Evolutionary conservation across 2,797 vertebrate genomes (phyloP), one percentile per base, ranked within the genome.

Genomic region (Pangasius larnaudii): DNA sequence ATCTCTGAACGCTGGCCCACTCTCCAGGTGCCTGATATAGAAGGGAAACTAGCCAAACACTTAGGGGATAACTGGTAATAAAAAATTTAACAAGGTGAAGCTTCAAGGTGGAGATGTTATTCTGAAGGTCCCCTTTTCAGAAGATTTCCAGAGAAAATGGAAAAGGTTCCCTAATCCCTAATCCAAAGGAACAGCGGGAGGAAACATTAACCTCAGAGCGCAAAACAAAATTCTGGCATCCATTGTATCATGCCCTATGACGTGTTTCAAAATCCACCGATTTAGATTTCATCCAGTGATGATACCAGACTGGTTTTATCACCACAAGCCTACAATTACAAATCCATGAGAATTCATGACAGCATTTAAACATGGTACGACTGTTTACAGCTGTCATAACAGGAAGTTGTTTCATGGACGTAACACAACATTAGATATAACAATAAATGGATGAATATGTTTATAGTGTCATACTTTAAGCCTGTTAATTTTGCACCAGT

Each of bases 81-180:
- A 46, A 46, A 90, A 86, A 88, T 81, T 87, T 89, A 90, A 89
- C 74, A 90, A 58, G 83, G 78, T 30, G 16, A 74, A 71, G 79
- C 88, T 85, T 85, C 67, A 39, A 67, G 88, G 89, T 86, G n/a
- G 61, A 87, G 61, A 79, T 71, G 85, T 72, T 75, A 27, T 85
- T 59, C 51, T 74, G 49, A 87, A 89, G 58, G 75, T 89, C 36
- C 24, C 79, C 59, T 81, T 79, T 88, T 46, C 9, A 5, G 49
- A 82, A 85, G 58, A 74, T 87, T 90, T 87, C 46, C 69, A 84
- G 59, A 36, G 77, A 84, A 85, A 85, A 19, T 13, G 59, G 42
- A 87, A 89, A 90, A 78, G 83, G 89, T 91, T 90, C 84, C 42
- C 59, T 82, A 85, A 87, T 90, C 84, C n/a, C n/a, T n/a, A n/a